Percentiles rank a stretch among this genome's conserved stretches.
Conservation (phyloP, 2,888 invertebrate genomes). For the Sipunculus nudus region DNA sequence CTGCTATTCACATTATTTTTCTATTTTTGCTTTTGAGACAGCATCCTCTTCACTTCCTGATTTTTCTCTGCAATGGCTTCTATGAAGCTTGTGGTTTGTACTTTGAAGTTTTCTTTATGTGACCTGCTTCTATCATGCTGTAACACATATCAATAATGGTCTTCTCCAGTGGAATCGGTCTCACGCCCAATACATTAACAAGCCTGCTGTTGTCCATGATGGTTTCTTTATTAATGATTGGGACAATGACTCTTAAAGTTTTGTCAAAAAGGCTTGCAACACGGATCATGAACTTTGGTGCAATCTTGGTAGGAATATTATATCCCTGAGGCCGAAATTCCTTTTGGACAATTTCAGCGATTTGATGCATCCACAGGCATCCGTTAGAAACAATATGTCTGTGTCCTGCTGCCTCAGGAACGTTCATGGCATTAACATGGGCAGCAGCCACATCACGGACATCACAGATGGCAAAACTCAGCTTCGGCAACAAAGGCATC, state of each 20-base stretch:
- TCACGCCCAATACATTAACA: constrained; percentile 67
- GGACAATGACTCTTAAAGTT: constrained; percentile 65
- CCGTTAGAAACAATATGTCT: constrained; percentile 68
- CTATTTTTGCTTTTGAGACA: no score
- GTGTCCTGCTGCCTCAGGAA: constrained; percentile 38
- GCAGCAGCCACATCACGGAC: constrained; percentile 69
- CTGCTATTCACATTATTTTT: no score
- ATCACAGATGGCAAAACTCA: constrained; percentile 68
- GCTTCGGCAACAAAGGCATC: constrained; percentile 65
- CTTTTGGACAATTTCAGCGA: constrained; percentile 60
- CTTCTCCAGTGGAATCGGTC: constrained; percentile 65
- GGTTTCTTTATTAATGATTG: constrained; percentile 60
- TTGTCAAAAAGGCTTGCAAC: constrained; percentile 67
- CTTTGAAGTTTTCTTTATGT: constrained; percentile 64
- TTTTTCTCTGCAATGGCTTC: no score
- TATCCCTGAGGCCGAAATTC: constrained; percentile 66
- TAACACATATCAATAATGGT: constrained; percentile 70
- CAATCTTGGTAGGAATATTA: constrained; percentile 64
- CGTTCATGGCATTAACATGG: constrained; percentile 31
- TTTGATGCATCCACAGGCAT: constrained; percentile 54
- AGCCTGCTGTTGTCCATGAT: constrained; percentile 64
- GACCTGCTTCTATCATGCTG: constrained; percentile 68
- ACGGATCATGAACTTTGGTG: constrained; percentile 65
- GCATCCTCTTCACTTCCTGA: no score
- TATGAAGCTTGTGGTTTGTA: constrained; percentile 38